Conservation (phyloP, 2,888 invertebrate genomes). For the Eupithecia inturbata region DNA sequence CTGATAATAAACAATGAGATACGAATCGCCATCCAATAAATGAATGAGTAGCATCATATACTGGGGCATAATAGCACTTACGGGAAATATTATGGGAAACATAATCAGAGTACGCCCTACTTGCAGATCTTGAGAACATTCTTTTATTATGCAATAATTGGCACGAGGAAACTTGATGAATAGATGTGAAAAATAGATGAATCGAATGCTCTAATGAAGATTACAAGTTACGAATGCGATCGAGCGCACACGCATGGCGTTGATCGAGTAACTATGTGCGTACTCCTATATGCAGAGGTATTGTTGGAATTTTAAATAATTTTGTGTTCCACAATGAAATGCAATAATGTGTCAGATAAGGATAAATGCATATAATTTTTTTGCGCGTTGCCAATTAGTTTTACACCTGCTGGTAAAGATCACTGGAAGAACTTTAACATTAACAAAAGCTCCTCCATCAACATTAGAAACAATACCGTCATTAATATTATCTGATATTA, state of each 20-base stretch:
- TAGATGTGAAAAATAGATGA: slow-evolving; percentile 64
- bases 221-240: slow-evolving; percentile 38
- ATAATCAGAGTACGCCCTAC: slow-evolving; percentile 53
- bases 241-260: slow-evolving; percentile 24
- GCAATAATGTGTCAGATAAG: slow-evolving; percentile 4
- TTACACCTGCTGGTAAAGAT: slow-evolving; percentile 15
- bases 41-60: slow-evolving; percentile 56
- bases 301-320: not conserved
- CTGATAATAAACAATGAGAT: slow-evolving; percentile 59
- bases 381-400: slow-evolving; percentile 12
- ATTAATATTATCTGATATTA: slow-evolving; percentile 7
- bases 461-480: not conserved
- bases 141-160: slow-evolving; percentile 69
- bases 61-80: slow-evolving; percentile 60
- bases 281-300: not conserved
- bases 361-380: not conserved
- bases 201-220: slow-evolving; percentile 59
- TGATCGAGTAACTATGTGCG: slow-evolving; percentile 4
- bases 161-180: slow-evolving; percentile 61
- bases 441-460: slow-evolving; percentile 6
- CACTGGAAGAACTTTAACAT: slow-evolving; percentile 1
- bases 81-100: slow-evolving; percentile 65
- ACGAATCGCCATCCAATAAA: slow-evolving; percentile 57
- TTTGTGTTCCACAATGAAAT: slow-evolving; percentile 3
- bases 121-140: slow-evolving; percentile 71